Base-by-base conservation (phyloP, 2,113 vertebrate genomes). In the Lampris incognitus region DNA sequence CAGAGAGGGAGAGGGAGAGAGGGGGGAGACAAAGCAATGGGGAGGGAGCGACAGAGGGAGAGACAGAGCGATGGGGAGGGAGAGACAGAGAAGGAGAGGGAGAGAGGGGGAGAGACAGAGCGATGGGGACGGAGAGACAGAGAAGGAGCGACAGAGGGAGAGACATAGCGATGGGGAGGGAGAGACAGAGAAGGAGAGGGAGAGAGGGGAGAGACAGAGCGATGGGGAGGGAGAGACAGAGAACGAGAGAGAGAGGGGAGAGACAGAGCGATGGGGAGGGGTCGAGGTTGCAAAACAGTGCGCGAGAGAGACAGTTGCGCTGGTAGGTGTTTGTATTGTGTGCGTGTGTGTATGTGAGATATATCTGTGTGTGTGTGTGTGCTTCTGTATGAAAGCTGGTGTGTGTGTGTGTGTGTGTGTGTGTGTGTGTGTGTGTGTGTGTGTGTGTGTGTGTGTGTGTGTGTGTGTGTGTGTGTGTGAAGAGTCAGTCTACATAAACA, bases 21-120 rank as follows among this genome's bases (percentile, higher is more conserved):
- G 76, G 78, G 73, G 82, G 80, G 74, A 80, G 81, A 77, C 76
- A 79, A 73, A 70, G 76, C 81, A 78, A 88, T 83, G 78, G 66
- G 66, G 78, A 68, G 54, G 71, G 84, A 82, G 84, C 69, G 72
- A 42, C 8, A 67, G 50, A 76, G 42, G 40, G 68, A 70, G 67
- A 42, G 66, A 68, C 5, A 69, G 59, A 76, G 50, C 9, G 10
- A 44, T 74, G 13, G 71, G 74, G 66, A 62, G 51, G 70, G 63
- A 44, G 51, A 54, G 44, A 4, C 7, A 7, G 44, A 57, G 3
- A 24, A 24, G 37, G 55, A 57, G 55, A 57, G 55, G 24, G n/a
- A 7, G 50, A 51, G 64, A 13, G n/a, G 48, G 61, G 44, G 6
- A 41, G 51, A 65, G 41, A 58, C 57, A 67, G 66, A 63, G 54